Base-by-base conservation (phyloP, 2,113 vertebrate genomes). In the Puma concolor region DNA sequence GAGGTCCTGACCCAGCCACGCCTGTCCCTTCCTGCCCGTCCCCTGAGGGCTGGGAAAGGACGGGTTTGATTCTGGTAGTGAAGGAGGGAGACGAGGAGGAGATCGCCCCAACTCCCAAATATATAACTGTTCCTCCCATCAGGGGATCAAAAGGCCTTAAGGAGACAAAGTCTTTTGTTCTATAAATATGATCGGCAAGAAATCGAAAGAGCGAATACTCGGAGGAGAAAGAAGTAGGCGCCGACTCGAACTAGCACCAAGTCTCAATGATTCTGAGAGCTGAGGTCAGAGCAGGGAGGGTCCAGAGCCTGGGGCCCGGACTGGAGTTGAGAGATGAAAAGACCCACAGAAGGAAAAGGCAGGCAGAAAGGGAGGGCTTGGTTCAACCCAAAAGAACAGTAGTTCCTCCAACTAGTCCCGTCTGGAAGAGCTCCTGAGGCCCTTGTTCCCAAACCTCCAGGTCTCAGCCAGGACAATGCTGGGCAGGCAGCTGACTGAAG, bases 111-210 rank as follows among this genome's bases (percentile, higher is more conserved):
- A 27, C 17, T 33, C 38, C 21, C 12, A 60, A 69, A 12, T 12
- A 41, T 19, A 50, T 21, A 27, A 27, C 52, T 19, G 8, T 33
- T 88, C 86, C 52, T 63, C 21, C 79, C 67, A 16, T 76, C 48
- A 77, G 88, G 72, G 36, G 85, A 60, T n/a, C 27, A 14, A 69
- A 44, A 83, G 63, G 5, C 33, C 31, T 94, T 44, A 64, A 96
- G 44, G 52, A 91, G 86, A 82, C 60, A 93, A 77, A 85, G 48
- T 33, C 57, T 95, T 95, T 79, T 79, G 83, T 95, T 89, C 44
- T 79, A 2, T 54, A 63, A 82, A 95, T 76, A 81, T 1, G 11
- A 57, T 10, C 1, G 44, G 23, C 87, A 74, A n/a, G 81, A 94
- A 54, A 67, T 91, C 38, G 48, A 71, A 93, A 94, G 60, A 17